phyloP scores from a whole-genome alignment of 2,797 vertebrate species.

The Macrochelys suwanniensis region DNA sequence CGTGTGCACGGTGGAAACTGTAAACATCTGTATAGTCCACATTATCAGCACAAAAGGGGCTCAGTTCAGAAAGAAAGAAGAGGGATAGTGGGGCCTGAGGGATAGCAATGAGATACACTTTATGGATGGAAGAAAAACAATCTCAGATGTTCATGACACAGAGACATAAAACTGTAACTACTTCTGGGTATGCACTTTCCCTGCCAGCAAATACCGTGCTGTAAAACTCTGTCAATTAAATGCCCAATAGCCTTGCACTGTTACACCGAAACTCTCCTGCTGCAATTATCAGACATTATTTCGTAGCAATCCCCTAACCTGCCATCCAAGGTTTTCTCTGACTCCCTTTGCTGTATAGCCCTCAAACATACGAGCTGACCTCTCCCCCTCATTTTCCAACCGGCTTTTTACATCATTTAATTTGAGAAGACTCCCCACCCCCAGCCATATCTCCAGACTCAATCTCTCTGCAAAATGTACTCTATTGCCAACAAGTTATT shows the following conservation, averaged over 20 bases:
- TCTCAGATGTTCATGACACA: neutral
- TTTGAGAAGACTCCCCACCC: fast-evolving
- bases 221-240: neutral
- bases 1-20: neutral
- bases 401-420: neutral
- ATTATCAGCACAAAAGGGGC: neutral
- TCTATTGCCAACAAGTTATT: neutral
- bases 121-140: neutral
- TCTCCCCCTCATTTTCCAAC: neutral
- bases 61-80: slow-evolving; percentile 3
- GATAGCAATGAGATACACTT: neutral
- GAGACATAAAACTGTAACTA: neutral
- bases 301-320: neutral
- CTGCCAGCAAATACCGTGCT: neutral
- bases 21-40: neutral
- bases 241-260: neutral
- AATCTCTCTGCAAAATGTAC: neutral
- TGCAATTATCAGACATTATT: neutral
- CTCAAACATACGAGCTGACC: neutral
- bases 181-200: neutral
- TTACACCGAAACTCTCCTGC: neutral
- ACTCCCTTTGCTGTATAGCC: neutral
- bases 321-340: neutral
- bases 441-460: neutral
- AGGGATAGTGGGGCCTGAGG: neutral